Evolutionary conservation across 1,140 invertebrate genomes (phyloP).

Genomic region (Drosophila suzukii): DNA sequence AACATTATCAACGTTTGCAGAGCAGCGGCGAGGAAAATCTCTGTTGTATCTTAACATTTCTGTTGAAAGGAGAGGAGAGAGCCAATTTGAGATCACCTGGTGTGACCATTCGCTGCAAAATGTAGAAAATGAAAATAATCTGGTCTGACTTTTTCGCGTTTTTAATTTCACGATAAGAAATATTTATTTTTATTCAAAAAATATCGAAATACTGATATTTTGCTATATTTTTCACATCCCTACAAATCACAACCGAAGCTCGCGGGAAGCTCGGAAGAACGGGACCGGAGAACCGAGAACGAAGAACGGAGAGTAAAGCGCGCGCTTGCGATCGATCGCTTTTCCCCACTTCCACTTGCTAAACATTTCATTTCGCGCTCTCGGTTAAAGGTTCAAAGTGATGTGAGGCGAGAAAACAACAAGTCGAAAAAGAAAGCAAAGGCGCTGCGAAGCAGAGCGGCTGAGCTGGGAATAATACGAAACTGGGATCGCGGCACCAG

Average conservation of each 20-base stretch:
- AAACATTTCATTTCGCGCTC: conserved; percentile 36
- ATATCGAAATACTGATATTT: too few relatives aligned
- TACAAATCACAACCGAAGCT: conserved; percentile 1
- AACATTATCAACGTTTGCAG: too few relatives aligned
- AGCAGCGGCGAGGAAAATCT: too few relatives aligned
- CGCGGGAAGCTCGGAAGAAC: conserved; percentile 22
- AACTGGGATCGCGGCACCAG: conserved; percentile 26
- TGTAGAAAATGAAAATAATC: too few relatives aligned
- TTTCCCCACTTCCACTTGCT: conserved; percentile 34
- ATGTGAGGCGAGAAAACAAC: conserved; percentile 59
- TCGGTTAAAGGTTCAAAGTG: conserved; percentile 74
- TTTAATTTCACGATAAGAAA: too few relatives aligned
- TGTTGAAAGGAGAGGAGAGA: too few relatives aligned
- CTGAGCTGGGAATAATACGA: conserved; percentile 21
- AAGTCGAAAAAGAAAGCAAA: conserved; percentile 45
- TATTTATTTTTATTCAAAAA: too few relatives aligned
- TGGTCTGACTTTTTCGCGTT: too few relatives aligned
- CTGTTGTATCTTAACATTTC: too few relatives aligned
- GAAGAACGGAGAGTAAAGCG: conserved; percentile 1
- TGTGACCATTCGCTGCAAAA: too few relatives aligned
- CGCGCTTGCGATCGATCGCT: conserved; percentile 19
- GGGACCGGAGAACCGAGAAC: not conserved
- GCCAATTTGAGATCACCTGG: too few relatives aligned
- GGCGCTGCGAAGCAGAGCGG: conserved; percentile 33
- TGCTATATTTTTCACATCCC: not conserved